Base-by-base conservation (phyloP, 2,797 vertebrate species). In the Myotis daubentonii region DNA sequence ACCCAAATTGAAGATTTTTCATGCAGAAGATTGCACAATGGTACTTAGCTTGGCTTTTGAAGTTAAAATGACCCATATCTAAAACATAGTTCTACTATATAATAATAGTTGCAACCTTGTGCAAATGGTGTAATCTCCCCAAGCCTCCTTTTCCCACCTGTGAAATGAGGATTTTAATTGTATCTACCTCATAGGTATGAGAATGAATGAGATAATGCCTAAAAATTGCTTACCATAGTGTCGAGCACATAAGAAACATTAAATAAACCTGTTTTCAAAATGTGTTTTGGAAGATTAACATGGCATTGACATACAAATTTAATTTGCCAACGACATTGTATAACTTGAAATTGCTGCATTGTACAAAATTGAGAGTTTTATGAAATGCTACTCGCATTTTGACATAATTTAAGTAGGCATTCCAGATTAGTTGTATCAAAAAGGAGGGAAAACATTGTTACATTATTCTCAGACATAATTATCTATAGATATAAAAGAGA, bases 251-350 rank as follows among this genome's bases (percentile, higher is more conserved):
- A 88, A 89, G 87, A 87, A 93, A 78, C 51, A 68, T 79, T 82
- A 53, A 89, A 51, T 79, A 87, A 94, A 89, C 8, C 17, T 95
- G 30, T 96, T 90, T 89, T 86, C 36, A 70, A 65, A 92, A 28
- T 60, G 65, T 62, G 22, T 71, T 96, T 94, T 68, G 75, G 82
- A 94, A 96, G 90, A 95, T 83, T 95, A 92, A 87, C 36, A 53
- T 95, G 96, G 57, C 36, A 76, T 13, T 89, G 87, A 94, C 82
- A 89, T 22, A 76, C 36, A 91, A 81, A 89, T 96, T 91, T 94
- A 89, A 95, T 96, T 96, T 95, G 62, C 25, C 71, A 15, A 85
- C 82, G 68, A 95, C 60, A 91, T 81, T 78, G 2, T 60, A 33
- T 60, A 96, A 57, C 16, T 89, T 95, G 36, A 91, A 96, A 93